These are phyloP conservation scores for Metallyticus violacea DNA, from an alignment of 2,888 invertebrate species.

Conservation along the genomic window DNA sequence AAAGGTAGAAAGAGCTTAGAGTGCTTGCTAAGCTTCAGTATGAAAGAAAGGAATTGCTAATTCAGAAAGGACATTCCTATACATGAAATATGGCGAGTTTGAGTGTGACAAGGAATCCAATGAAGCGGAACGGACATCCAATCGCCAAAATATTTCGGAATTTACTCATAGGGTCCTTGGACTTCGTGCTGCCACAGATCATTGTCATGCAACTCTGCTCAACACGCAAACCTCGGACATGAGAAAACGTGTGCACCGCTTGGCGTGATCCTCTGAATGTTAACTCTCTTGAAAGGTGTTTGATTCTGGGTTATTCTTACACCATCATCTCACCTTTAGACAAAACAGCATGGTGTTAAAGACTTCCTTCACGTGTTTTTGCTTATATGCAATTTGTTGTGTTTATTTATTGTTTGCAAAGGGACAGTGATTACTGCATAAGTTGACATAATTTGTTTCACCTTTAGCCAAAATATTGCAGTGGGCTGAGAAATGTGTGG, in stretches of 20 bases:
- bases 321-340: too few species aligned
- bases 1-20: too few species aligned
- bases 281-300: neutral
- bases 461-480: too few species aligned
- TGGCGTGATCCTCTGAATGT: neutral
- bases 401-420: too few species aligned
- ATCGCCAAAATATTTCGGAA: neutral
- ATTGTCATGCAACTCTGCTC: neutral
- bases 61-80: neutral
- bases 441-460: too few species aligned
- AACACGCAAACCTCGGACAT: neutral
- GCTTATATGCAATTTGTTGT: too few species aligned
- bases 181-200: neutral
- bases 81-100: neutral
- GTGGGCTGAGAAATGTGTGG: too few species aligned
- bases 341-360: too few species aligned
- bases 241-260: neutral
- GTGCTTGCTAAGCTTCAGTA: too few species aligned
- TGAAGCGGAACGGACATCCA: neutral
- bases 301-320: too few species aligned
- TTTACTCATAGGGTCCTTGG: neutral
- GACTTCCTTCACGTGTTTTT: too few species aligned
- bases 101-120: neutral
- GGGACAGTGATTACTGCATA: too few species aligned
- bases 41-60: neutral